Base-by-base conservation (phyloP, 2,888 invertebrate genomes). In the Acleris holmiana region DNA sequence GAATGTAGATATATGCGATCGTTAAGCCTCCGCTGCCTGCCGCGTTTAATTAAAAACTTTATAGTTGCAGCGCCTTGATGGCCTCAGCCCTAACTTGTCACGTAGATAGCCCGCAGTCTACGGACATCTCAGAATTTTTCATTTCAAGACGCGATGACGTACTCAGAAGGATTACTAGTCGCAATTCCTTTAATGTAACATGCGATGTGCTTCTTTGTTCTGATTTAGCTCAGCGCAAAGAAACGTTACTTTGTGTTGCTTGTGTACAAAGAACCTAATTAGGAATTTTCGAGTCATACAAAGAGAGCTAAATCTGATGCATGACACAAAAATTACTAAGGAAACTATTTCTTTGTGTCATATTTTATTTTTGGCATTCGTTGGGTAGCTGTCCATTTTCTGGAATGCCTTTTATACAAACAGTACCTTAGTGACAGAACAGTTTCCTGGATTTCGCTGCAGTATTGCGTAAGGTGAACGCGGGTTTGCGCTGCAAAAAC, bases 21-120 rank as follows among this genome's bases (percentile, higher is more conserved):
- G 86, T 89, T 89, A 88, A 87, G 83, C 79, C 76, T 74, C 78
- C 70, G 71, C 46, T 40, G 80, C 80, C 79, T 75, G 74, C 76
- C 79, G 76, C 74, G 76, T 85, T 90, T 90, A 89, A 90, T 90
- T 91, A 90, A 91, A 89, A 89, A 88, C 82, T 89, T 88, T 82
- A 84, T 80, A 84, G 85, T 82, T 82, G 80, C 80, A 79, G 70
- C 77, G 80, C 79, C 80, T 82, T 79, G 77, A 77, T 79, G 74
- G 75, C 72, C 61, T 48, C 61, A 46, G 71, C 68, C 55, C 66
- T 72, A 72, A 71, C 74, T 78, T 73, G 77, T 80, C 75, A 70
- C 76, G 73, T 71, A 76, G 73, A 76, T 73, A 72, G 44, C 74
- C 70, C 65, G 44, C 48, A 60, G 55, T 65, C 65, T 46, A 35